Evolutionary conservation across 2,113 vertebrate species (phyloP), one percentile per base, ranked within the genome.

Genomic region (Crocuta crocuta): DNA sequence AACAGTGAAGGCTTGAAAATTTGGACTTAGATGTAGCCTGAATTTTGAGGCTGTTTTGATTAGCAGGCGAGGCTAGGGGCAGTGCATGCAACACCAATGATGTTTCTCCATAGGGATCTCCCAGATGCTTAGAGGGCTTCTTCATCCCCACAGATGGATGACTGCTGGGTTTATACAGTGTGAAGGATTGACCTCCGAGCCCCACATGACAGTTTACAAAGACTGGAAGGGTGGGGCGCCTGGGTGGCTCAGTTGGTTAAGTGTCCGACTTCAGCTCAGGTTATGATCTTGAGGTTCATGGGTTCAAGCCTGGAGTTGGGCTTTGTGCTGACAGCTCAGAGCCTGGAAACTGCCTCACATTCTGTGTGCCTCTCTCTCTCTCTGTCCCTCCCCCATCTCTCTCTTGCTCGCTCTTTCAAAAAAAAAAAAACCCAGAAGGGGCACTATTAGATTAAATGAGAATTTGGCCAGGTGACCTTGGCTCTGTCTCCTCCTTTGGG

Each of bases 1-100:
- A 98, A 74, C 53, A 94, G 61, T 48, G 55, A 95, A 95, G 78
- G 61, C 94, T 93, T 97, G 91, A 84, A 95, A 94, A 96, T 94
- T 85, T 92, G 85, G 71, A 89, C 66, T 91, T 61, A 85, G 94
- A 97, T 2, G 4, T 73, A 91, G 61, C 9, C 71, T 97, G 91
- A 89, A 96, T 96, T 65, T 82, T 7, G 10, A 95, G 68, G 84
- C 61, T 76, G 28, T 85, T 93, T 96, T 93, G 71, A 89, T 95
- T 79, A 79, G 74, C 10, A 39, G 31, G 7, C 13, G 33, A 63
- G 31, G 50, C 10, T 4, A n/a, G 31, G 23, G 15, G 15, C 82
- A 68, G 12, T n/a, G 10, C 31, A 65, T 43, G 81, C 24, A 90
- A 26, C 68, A 94, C 55, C 39, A 68, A 4, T 17, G 28, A 0